A percentile compares a stretch with the other conserved stretches of the same genome.
phyloP scores from a whole-genome alignment of 2,797 vertebrate genomes.

The Falco berigora region DNA sequence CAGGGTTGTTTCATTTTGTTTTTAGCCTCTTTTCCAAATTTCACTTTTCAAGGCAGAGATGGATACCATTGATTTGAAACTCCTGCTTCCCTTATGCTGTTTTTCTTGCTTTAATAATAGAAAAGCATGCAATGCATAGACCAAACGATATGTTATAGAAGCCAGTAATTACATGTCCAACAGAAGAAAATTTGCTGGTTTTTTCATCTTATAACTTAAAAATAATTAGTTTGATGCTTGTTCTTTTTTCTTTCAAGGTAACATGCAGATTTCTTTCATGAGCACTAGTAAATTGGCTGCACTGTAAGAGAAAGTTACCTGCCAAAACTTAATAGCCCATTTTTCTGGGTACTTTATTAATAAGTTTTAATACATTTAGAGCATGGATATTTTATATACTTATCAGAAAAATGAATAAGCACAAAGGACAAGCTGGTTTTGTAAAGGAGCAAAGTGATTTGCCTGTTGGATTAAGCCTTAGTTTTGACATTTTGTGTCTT shows the following conservation, averaged over 20 bases:
- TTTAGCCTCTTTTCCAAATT: conserved; percentile 41
- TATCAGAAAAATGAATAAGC: not conserved
- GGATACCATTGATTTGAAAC: not conserved
- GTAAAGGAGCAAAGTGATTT: not conserved
- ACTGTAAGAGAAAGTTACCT: not conserved
- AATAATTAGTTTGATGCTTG: not conserved
- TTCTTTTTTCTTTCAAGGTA: not conserved
- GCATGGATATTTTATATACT: not conserved
- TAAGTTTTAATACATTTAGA: not conserved
- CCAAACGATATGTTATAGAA: not conserved
- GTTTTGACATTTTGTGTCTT: conserved; percentile 24
- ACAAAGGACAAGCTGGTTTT: not conserved
- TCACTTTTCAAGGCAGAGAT: not conserved
- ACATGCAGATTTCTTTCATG: not conserved
- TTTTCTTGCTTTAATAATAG: not conserved
- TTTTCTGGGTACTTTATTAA: not conserved
- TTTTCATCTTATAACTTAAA: not conserved
- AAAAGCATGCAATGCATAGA: not conserved
- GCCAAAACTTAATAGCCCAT: not conserved
- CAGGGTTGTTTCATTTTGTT: conserved; percentile 26
- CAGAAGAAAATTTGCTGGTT: not conserved
- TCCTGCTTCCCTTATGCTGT: not conserved
- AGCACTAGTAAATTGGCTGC: not conserved
- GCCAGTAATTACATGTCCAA: not conserved
- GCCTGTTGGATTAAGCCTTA: not conserved